Percentiles rank a stretch among this genome's conserved stretches.
phyloP scores from a whole-genome alignment of 2,888 invertebrate genomes.

The Pinctada fucata region DNA sequence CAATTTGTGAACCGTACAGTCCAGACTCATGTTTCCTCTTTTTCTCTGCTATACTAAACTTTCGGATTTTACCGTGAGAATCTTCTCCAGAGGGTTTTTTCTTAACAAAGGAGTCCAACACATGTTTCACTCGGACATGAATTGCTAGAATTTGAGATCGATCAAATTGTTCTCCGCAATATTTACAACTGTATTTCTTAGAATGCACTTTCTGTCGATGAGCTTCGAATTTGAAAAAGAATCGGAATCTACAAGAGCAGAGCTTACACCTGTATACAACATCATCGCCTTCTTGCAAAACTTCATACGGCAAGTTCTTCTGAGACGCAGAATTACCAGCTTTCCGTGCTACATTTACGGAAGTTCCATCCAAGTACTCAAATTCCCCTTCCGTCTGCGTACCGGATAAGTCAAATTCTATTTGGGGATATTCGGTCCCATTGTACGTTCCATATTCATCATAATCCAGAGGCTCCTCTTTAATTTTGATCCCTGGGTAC shows the following conservation, averaged over 20 bases:
- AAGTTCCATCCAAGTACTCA: neutral
- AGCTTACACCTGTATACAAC: constrained; percentile 17
- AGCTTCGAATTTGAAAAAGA: constrained; percentile 1
- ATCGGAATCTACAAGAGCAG: constrained; percentile 8
- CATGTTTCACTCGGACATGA: constrained; percentile 27
- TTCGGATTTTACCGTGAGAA: neutral
- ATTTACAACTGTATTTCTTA: constrained; percentile 28
- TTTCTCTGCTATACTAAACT: neutral
- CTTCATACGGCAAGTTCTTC: neutral
- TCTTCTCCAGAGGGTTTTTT: neutral
- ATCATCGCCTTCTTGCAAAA: neutral
- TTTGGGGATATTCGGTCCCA: neutral
- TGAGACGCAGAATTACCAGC: neutral
- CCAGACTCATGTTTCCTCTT: neutral
- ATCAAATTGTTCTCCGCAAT: constrained; percentile 32
- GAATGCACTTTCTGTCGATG: constrained; percentile 24
- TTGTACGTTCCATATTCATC: constrained; percentile 13
- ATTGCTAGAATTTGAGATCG: constrained; percentile 35
- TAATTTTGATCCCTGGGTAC: neutral
- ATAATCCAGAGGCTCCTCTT: constrained; percentile 28
- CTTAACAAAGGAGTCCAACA: neutral
- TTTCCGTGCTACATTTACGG: neutral
- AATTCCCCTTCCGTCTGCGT: neutral
- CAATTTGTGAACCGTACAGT: no score
- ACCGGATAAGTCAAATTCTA: neutral